Conservation (phyloP, 2,113 vertebrate genomes). For the Nettapus auritus region DNA sequence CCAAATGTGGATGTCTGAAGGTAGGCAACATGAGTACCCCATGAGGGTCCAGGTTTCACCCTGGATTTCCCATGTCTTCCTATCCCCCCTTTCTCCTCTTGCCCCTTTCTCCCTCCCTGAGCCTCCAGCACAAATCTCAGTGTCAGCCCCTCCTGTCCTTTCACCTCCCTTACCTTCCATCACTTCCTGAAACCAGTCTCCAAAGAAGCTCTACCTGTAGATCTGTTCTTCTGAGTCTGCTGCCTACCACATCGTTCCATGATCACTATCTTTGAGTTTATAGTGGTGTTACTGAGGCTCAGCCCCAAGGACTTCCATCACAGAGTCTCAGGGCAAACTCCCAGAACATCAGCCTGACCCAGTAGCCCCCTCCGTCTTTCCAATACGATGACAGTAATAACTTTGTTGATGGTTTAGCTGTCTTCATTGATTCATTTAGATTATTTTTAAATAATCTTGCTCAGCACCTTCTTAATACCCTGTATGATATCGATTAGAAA, state of each 20-base stretch:
- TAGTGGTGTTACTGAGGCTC: background rate
- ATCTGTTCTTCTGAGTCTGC: background rate
- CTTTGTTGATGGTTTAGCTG: background rate
- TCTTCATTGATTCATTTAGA: conserved; percentile 24
- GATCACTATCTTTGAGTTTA: background rate
- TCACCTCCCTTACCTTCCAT: background rate
- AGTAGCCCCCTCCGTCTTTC: background rate
- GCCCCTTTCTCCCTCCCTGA: background rate
- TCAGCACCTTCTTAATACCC: conserved; percentile 25
- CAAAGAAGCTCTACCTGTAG: background rate
- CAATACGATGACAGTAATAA: background rate
- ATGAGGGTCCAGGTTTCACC: background rate
- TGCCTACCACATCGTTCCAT: background rate
- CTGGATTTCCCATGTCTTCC: background rate
- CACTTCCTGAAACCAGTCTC: background rate
- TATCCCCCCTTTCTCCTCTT: background rate
- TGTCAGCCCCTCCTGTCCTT: background rate
- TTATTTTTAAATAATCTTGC: conserved; percentile 31
- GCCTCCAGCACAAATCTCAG: background rate
- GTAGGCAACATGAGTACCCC: too few relatives aligned
- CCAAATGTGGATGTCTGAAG: too few relatives aligned
- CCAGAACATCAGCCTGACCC: background rate
- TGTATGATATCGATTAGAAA: conserved; percentile 45
- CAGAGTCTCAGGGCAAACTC: background rate
- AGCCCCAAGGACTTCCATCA: background rate